phyloP scores from a whole-genome alignment of 2,113 vertebrate genomes.

The Tonatia bakeri region DNA sequence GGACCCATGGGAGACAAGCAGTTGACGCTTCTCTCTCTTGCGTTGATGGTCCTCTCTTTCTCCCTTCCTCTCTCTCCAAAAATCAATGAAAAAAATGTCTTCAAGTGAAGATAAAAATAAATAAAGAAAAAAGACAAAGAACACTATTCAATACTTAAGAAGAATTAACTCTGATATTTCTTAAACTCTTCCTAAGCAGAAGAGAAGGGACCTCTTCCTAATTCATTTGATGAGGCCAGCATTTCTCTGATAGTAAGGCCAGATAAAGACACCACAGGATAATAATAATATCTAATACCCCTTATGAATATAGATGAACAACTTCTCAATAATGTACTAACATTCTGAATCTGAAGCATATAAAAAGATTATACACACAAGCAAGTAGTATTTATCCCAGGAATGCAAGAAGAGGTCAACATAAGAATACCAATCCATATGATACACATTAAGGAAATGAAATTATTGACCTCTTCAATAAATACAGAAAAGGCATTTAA shows the following conservation, averaged over 20 bases:
- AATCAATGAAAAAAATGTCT: too few species aligned
- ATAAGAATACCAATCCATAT: too few species aligned
- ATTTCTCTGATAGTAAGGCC: background rate
- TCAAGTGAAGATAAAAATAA: too few species aligned
- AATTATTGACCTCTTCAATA: too few species aligned
- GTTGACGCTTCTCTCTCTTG: too few species aligned
- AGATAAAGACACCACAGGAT: background rate
- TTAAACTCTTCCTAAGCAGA: background rate
- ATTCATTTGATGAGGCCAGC: background rate
- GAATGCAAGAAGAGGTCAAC: too few species aligned
- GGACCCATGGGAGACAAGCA: too few species aligned
- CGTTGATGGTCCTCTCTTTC: too few species aligned
- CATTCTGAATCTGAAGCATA: background rate
- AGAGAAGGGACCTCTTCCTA: background rate
- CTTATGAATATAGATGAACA: background rate
- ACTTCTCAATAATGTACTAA: background rate
- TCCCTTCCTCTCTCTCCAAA: too few species aligned
- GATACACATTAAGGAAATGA: too few species aligned
- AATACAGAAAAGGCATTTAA: too few species aligned
- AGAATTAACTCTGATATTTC: background rate
- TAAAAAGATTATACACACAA: background rate
- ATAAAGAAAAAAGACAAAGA: background rate
- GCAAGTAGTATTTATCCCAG: too few species aligned
- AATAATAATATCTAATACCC: background rate
- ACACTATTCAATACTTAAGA: background rate